These are phyloP conservation scores for Okamejei kenojei DNA, from an alignment of 2,797 vertebrate genomes.

Conservation along the genomic window DNA sequence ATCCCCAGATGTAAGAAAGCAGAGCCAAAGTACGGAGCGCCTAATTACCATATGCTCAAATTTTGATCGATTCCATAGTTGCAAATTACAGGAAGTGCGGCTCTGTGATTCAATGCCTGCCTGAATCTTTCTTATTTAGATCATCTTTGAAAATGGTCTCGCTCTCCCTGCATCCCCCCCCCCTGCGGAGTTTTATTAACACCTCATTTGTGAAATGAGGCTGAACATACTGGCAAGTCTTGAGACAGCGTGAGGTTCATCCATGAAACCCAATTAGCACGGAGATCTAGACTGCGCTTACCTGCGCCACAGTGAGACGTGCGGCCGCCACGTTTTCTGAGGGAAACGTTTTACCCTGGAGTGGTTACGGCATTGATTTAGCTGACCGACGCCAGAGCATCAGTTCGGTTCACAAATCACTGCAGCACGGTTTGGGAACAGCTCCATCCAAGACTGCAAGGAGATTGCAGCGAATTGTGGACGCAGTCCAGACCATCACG, in stretches of 20 bases:
- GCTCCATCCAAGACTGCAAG: too few species aligned
- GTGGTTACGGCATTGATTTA: too few species aligned
- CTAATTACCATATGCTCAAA: slow-evolving; percentile 28
- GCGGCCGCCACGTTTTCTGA: too few species aligned
- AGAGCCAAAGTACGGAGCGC: not conserved
- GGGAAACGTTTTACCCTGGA: too few species aligned
- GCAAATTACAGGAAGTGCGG: not conserved
- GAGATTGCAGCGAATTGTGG: too few species aligned
- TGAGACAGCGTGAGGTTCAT: not conserved
- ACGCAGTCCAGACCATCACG: too few species aligned
- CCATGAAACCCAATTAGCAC: not conserved
- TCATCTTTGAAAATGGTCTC: not conserved
- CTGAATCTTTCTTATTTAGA: not conserved
- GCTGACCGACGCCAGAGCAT: too few species aligned
- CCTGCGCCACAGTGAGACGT: too few species aligned
- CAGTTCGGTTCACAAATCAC: too few species aligned
- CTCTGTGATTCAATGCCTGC: not conserved
- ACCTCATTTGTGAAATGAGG: not conserved
- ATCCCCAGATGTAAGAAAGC: not conserved
- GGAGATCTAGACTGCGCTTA: too few species aligned
- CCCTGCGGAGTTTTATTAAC: not conserved
- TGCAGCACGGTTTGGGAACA: too few species aligned
- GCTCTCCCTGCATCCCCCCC: not conserved
- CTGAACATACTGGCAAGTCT: not conserved
- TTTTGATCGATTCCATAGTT: not conserved